These are phyloP conservation scores for Sicus ferrugineus DNA, from an alignment of 2,888 invertebrate genomes.

Conservation along the genomic window DNA sequence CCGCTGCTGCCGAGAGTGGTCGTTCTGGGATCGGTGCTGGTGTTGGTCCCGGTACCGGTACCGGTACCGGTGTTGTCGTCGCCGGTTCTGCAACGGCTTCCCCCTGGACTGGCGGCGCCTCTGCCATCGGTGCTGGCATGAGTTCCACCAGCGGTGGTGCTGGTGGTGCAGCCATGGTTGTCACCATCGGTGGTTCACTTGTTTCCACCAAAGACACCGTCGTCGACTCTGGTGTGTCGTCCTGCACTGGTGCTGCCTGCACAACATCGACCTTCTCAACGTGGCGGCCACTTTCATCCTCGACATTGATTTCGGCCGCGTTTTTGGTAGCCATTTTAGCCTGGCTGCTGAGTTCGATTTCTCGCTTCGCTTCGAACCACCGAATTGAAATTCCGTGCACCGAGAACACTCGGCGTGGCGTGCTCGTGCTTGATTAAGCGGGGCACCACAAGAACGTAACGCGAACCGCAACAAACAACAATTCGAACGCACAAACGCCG, in stretches of 20 bases:
- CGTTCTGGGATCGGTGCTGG: slow-evolving; percentile 29
- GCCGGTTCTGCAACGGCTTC: slow-evolving; percentile 15
- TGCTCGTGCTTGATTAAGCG: background rate
- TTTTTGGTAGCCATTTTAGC: slow-evolving; percentile 40
- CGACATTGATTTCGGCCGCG: slow-evolving; percentile 42
- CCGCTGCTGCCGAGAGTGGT: slow-evolving; percentile 37
- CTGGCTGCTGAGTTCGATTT: slow-evolving; percentile 15
- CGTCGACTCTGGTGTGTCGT: slow-evolving; percentile 10
- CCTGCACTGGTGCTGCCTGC: slow-evolving; percentile 34
- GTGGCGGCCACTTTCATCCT: slow-evolving; percentile 42
- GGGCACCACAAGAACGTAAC: background rate
- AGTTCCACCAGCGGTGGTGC: background rate
- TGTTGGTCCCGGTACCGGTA: slow-evolving; percentile 7
- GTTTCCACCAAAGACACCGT: too few relatives aligned
- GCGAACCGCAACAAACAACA: background rate
- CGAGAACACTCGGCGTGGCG: background rate
- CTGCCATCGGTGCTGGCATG: slow-evolving; percentile 8
- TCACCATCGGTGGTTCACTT: background rate
- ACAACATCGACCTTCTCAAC: slow-evolving; percentile 38
- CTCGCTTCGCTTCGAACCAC: slow-evolving; percentile 13
- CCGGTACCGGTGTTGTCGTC: background rate
- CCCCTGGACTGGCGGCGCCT: slow-evolving; percentile 19
- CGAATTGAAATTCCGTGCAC: background rate
- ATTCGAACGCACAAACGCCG: background rate
- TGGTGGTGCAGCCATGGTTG: background rate